Base-by-base conservation (phyloP, 2,888 invertebrate species). In the Xanthorhoe designata region DNA sequence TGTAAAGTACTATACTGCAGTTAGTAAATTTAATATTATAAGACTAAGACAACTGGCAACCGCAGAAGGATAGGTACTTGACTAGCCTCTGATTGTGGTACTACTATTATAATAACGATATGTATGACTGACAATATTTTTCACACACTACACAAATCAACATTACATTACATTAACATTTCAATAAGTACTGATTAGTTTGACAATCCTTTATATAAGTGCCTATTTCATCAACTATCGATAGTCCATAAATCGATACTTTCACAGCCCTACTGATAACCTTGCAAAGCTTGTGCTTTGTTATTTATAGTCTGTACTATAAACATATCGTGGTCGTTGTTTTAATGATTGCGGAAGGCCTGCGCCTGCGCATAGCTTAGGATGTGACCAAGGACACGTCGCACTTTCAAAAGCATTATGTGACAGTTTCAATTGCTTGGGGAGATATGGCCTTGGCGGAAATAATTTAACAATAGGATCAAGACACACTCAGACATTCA, bases 301-400 rank as follows among this genome's bases (percentile, higher is more conserved):
- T 76, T 82, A 82, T 81, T 82, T 82, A 81, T 82, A 80, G 79
- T 66, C 60, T 60, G 67, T 64, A 64, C 64, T 67, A 63, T 67
- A 60, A 68, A 71, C 66, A 72, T 60, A 57, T 67, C 45, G 58
- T 62, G 47, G 65, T 70, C 69, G 67, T 71, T 66, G 68, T 61
- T 73, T 76, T 75, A 72, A 70, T 69, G 75, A 76, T 76, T 70
- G 73, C 78, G 79, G 78, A 78, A 80, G 77, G 73, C 72, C 72
- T 56, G 58, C 57, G 66, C 50, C 54, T 57, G 70, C 58, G 69
- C 60, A 63, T 71, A 69, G 68, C 70, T 73, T 64, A 68, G 61
- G 68, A 68, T 67, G 60, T 67, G 60, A 15, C 9, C 67, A 67
- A 67, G 67, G 67, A 56, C 61, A 61, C 6, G n/a, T n/a, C n/a